Percentiles rank a stretch among this genome's conserved stretches.
Conservation (phyloP, 2,113 vertebrate species). For the Origma solitaria region DNA sequence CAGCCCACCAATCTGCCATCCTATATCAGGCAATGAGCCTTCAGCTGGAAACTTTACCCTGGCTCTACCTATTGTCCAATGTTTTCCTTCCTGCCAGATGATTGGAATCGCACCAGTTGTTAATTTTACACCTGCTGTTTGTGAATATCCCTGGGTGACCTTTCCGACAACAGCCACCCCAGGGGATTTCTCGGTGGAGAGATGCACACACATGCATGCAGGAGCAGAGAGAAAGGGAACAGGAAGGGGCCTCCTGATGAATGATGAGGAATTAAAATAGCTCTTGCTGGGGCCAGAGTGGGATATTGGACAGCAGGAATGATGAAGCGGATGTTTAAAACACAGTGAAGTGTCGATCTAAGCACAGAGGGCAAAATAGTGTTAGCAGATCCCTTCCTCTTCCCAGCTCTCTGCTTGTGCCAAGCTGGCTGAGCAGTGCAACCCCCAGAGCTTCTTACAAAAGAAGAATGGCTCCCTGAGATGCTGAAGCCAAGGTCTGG, state of each 20-base stretch:
- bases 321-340: constrained; percentile 60
- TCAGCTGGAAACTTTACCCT: constrained; percentile 61
- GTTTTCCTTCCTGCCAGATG: constrained; percentile 55
- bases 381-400: constrained; percentile 56
- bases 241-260: constrained; percentile 56
- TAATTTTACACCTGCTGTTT: constrained; percentile 57
- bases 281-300: constrained; percentile 27
- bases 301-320: constrained; percentile 32
- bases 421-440: not conserved
- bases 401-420: constrained; percentile 13
- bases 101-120: constrained; percentile 17
- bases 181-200: constrained; percentile 3
- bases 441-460: not conserved
- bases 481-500: not conserved
- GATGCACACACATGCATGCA: not conserved
- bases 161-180: constrained; percentile 1
- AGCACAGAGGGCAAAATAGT: constrained; percentile 25
- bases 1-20: constrained; percentile 41
- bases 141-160: constrained; percentile 42
- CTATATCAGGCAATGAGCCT: constrained; percentile 58
- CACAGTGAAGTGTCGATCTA: constrained; percentile 26
- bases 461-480: not conserved
- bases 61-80: constrained; percentile 45
- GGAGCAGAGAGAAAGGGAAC: constrained; percentile 38
- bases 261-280: constrained; percentile 67